Evolutionary conservation across 1,140 invertebrate species (phyloP), one percentile per base, ranked within the genome.

Genomic region (Macrobrachium rosenbergii): DNA sequence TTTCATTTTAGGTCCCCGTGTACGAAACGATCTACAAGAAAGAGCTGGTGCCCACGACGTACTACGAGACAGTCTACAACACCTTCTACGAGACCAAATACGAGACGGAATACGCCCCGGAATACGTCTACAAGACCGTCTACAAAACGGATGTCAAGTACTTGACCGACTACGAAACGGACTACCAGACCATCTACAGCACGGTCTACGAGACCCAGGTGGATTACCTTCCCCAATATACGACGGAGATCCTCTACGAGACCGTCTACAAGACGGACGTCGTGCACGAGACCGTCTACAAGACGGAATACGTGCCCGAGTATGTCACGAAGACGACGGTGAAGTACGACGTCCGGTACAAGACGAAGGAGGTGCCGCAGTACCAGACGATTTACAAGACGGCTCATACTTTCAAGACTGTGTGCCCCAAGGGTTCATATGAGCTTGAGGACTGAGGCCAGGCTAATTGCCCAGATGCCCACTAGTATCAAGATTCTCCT

Each of bases 161-260:
- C 59, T n/a, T 63, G n/a, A 64, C 60, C 5, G 77, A 62, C 58
- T 79, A 79, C 77, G 19, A 79, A 28, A 79, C 60, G 12, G 12
- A 79, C 21, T 63, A 79, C 77, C 10, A 23, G 52, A 63, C 58
- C 5, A n/a, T 60, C 21, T 79, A 79, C 77, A 23, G 60, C 60
- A 59, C 77, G 19, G 21, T 19, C 2, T 79, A 37, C 77, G 60
- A 62, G n/a, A 79, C 77, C 6, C 12, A 60, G 2, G 62, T 37
- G 10, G 77, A 63, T 0, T 21, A 60, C 19, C 12, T 62, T 3
- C 77, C 60, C 8, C 21, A 64, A 17, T 79, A 79, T 59, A 58
- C 60, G 19, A 79, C 77, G 8, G 52, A 79, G 60, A 63, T 60
- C 14, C 37, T 37, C 28, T 59, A 23, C 52, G 58, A 79, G 5